Evolutionary conservation across 2,113 vertebrate species (phyloP).

Genomic region (Stercorarius parasiticus): DNA sequence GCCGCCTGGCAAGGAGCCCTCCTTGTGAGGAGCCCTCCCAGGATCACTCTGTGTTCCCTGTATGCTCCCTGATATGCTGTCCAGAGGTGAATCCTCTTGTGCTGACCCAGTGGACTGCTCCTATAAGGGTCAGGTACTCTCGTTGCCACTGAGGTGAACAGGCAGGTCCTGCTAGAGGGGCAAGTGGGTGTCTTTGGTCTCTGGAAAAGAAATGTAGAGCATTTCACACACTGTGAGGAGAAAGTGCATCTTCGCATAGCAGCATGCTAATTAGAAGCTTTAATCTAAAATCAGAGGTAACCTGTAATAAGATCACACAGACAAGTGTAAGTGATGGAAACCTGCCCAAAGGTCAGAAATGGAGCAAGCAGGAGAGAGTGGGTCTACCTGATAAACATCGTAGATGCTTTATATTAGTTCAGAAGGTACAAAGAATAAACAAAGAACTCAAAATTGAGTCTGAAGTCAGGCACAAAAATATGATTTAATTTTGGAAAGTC

Average conservation of each 20-base stretch:
- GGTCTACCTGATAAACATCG: neutral
- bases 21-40: too few relatives aligned
- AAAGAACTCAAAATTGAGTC: neutral
- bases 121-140: accelerated
- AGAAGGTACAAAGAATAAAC: neutral
- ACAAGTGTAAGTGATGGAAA: neutral
- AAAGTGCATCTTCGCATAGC: neutral
- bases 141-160: too few relatives aligned
- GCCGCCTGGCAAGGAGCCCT: too few relatives aligned
- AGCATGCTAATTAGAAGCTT: neutral
- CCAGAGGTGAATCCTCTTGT: neutral
- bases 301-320: neutral
- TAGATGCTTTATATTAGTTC: neutral
- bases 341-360: neutral
- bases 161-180: neutral
- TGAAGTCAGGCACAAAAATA: neutral
- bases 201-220: neutral
- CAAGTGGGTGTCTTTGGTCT: neutral
- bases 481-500: neutral
- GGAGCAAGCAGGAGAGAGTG: neutral
- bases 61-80: too few relatives aligned
- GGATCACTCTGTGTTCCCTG: neutral
- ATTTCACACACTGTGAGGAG: neutral
- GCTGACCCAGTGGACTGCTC: accelerated
- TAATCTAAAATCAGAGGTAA: neutral